These are phyloP conservation scores for Isoperla grammatica DNA, from an alignment of 2,888 invertebrate species.

Conservation along the genomic window DNA sequence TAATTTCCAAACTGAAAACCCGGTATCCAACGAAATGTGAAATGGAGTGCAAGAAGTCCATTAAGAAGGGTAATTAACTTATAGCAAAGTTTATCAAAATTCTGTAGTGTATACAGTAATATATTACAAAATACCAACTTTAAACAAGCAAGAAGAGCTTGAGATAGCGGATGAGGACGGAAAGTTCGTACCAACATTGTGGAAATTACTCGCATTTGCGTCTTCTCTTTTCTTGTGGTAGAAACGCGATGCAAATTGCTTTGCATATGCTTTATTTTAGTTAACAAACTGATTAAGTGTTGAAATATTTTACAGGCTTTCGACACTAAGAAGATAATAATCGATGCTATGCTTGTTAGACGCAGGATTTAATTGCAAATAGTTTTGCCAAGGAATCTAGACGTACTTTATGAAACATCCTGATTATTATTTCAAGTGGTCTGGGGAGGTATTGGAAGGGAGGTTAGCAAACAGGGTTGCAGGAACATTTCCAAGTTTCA, in stretches of 20 bases:
- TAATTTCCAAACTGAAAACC: slow-evolving; percentile 27
- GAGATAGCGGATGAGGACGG: background rate
- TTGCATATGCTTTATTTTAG: no score
- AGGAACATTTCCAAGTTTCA: no score
- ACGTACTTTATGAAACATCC: background rate
- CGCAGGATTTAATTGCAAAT: slow-evolving; percentile 6
- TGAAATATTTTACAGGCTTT: no score
- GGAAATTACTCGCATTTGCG: slow-evolving; percentile 11
- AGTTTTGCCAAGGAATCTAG: background rate
- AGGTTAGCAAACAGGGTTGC: no score
- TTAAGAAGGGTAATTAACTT: slow-evolving; percentile 26
- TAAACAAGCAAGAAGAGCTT: slow-evolving; percentile 5
- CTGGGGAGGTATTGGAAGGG: background rate
- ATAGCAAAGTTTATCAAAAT: slow-evolving; percentile 26
- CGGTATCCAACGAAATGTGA: slow-evolving; percentile 18
- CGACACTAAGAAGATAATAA: background rate
- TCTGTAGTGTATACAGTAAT: slow-evolving; percentile 19
- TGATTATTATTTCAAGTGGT: background rate
- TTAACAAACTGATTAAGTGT: no score
- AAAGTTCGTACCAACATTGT: slow-evolving; percentile 10
- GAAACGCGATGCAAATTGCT: no score
- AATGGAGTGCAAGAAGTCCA: slow-evolving; percentile 24
- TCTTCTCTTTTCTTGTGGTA: no score
- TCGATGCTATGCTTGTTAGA: background rate
- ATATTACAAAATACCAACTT: slow-evolving; percentile 19